phyloP scores from a whole-genome alignment of 2,888 invertebrate species.

The Amaurobius ferox region DNA sequence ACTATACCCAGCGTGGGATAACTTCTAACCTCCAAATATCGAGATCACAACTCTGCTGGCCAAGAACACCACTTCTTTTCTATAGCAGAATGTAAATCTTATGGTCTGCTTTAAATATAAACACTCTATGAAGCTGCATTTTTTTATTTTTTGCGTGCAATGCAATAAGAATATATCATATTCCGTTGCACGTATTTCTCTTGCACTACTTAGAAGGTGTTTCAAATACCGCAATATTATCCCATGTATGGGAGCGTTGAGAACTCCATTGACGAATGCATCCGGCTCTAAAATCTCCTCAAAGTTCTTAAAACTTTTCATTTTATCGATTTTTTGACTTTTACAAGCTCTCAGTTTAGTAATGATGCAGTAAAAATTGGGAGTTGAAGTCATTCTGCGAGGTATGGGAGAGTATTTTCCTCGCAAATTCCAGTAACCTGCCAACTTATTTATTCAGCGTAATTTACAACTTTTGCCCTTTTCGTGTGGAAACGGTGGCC shows the following conservation, averaged over 20 bases:
- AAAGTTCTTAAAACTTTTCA: conserved; percentile 26
- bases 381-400: conserved; percentile 48
- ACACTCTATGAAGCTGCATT: too few relatives aligned
- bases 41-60: too few relatives aligned
- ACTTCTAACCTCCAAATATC: too few relatives aligned
- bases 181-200: too few relatives aligned
- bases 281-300: conserved; percentile 40
- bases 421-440: conserved; percentile 63
- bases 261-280: conserved; percentile 42
- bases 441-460: conserved; percentile 67
- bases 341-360: conserved; percentile 59
- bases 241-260: conserved; percentile 23
- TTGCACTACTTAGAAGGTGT: background rate
- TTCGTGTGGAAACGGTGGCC: conserved; percentile 51
- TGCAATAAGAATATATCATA: too few relatives aligned
- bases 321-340: conserved; percentile 61
- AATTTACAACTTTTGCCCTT: conserved; percentile 63
- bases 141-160: too few relatives aligned
- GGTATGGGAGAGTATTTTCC: conserved; percentile 48
- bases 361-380: conserved; percentile 65
- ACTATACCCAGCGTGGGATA: too few relatives aligned
- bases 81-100: too few relatives aligned
- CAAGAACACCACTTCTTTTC: too few relatives aligned
- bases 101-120: too few relatives aligned
- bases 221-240: background rate